phyloP scores from a whole-genome alignment of 2,113 vertebrate genomes.

The Rhadina sibilatrix region DNA sequence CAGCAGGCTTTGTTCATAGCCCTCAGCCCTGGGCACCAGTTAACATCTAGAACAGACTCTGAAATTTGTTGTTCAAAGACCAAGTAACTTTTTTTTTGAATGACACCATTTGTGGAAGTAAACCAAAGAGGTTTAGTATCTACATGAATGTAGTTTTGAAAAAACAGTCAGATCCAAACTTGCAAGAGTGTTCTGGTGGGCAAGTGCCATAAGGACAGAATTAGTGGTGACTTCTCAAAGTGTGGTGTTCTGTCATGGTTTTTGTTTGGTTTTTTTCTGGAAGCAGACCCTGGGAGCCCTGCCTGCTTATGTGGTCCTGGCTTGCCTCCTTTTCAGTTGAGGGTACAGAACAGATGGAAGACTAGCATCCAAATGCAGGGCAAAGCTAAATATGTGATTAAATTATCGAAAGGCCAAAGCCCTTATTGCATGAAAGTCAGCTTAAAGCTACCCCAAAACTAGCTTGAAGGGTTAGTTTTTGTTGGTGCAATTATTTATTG shows the following conservation, averaged over 20 bases:
- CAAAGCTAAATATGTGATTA: not conserved
- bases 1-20: not conserved
- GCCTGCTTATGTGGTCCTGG: not conserved
- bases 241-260: not conserved
- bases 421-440: not conserved
- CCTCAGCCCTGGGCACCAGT: not conserved
- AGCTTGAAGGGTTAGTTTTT: not conserved
- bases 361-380: not conserved
- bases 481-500: not conserved
- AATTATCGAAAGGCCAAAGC: constrained; percentile 15
- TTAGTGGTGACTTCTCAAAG: not conserved
- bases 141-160: not conserved
- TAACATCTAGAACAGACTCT: not conserved
- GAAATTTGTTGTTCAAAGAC: not conserved
- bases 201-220: fast-evolving
- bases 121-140: not conserved
- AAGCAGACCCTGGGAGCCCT: not conserved
- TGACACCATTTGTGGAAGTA: not conserved
- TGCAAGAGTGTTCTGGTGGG: not conserved
- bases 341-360: not conserved
- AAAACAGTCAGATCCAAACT: not conserved
- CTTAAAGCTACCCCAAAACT: constrained; percentile 16
- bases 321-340: not conserved
- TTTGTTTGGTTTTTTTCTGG: not conserved
- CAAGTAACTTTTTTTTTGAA: not conserved